Evolutionary conservation across 2,113 vertebrate species (phyloP).

Genomic region (Natator depressus): DNA sequence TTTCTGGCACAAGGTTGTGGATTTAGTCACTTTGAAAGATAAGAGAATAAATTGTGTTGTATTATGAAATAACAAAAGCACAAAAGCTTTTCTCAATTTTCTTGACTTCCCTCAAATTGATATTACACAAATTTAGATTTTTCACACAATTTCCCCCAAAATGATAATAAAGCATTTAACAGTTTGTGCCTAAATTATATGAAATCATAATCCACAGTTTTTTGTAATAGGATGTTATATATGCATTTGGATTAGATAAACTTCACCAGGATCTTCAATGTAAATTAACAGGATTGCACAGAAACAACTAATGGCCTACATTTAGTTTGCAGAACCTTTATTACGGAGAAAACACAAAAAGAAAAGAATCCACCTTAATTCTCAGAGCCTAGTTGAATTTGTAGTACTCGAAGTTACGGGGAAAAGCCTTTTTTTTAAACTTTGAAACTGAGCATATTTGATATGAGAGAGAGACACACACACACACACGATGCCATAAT

Average conservation of each 20-base stretch:
- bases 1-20: not conserved
- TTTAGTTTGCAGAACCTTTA: not conserved
- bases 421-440: not conserved
- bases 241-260: not conserved
- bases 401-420: not conserved
- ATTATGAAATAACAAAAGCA: not conserved
- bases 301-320: not conserved
- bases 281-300: not conserved
- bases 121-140: not conserved
- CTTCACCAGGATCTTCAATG: not conserved
- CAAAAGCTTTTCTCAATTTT: not conserved
- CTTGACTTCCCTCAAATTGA: not conserved
- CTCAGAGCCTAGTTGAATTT: too few relatives aligned
- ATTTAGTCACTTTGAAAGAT: not conserved
- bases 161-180: not conserved
- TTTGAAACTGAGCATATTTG: not conserved
- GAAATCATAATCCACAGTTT: too few relatives aligned
- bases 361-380: too few relatives aligned
- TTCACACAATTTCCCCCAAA: not conserved
- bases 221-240: too few relatives aligned
- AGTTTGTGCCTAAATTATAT: not conserved
- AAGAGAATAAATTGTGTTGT: not conserved
- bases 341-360: not conserved
- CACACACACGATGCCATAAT: not conserved
- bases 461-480: not conserved